phyloP scores from a whole-genome alignment of 1,140 invertebrate genomes.

The Drosophila bocki region DNA sequence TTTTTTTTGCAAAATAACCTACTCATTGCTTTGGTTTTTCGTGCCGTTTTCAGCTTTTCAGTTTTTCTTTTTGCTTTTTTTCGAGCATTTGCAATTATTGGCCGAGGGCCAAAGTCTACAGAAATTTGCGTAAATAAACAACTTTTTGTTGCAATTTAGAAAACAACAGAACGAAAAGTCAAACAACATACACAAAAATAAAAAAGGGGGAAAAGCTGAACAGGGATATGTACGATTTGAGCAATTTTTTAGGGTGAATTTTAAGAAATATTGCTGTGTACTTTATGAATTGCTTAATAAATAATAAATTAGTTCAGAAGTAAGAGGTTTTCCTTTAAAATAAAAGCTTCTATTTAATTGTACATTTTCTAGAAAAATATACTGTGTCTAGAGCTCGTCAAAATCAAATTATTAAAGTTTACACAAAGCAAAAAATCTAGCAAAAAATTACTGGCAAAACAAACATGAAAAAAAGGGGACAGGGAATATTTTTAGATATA shows the following conservation, averaged over 20 bases:
- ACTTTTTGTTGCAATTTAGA: conserved; percentile 75
- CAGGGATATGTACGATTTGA: background rate
- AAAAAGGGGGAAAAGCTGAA: background rate
- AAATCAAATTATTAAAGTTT: conserved; percentile 7
- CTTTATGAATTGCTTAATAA: background rate
- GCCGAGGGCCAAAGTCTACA: conserved; percentile 73
- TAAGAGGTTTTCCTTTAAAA: too few relatives aligned
- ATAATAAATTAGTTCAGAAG: background rate
- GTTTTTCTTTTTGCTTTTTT: conserved; percentile 21
- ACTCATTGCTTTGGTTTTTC: conserved; percentile 28
- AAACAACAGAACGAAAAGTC: conserved; percentile 38
- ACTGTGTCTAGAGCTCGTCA: background rate
- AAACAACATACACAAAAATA: conserved; percentile 22
- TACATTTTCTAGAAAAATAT: background rate
- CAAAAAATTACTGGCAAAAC: conserved; percentile 1
- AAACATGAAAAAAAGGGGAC: conserved; percentile 26
- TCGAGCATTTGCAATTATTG: conserved; percentile 63
- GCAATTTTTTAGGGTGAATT: background rate
- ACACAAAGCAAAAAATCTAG: background rate
- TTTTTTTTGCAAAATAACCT: conserved; percentile 9
- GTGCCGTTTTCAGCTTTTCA: conserved; percentile 37
- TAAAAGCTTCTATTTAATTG: too few relatives aligned
- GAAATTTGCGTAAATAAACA: conserved; percentile 81
- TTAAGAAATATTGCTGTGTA: background rate
- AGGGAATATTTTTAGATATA: conserved; percentile 36